These are phyloP conservation scores for Oscheius onirici DNA, from an alignment of 2,888 invertebrate genomes.

Conservation along the genomic window DNA sequence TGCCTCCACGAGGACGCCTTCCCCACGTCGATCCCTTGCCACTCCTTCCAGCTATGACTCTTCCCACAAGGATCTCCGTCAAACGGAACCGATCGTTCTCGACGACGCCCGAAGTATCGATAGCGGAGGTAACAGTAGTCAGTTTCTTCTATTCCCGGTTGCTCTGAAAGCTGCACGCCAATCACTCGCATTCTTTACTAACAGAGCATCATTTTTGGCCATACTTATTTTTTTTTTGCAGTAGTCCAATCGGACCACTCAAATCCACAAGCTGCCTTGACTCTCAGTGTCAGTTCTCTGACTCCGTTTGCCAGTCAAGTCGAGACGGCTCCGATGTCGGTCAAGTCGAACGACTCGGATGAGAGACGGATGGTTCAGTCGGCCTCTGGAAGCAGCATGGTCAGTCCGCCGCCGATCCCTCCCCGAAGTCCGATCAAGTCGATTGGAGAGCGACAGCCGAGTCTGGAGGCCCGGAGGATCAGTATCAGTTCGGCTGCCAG, in stretches of 20 bases:
- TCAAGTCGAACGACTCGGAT: constrained; percentile 36
- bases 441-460: not conserved
- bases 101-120: constrained; percentile 55
- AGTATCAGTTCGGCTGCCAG: constrained; percentile 37
- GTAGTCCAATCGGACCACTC: constrained; percentile 71
- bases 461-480: constrained; percentile 15
- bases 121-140: constrained; percentile 59
- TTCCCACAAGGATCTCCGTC: constrained; percentile 32
- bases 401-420: constrained; percentile 48
- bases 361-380: constrained; percentile 25
- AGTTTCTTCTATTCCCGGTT: constrained; percentile 18
- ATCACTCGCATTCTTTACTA: not conserved
- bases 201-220: too few relatives aligned
- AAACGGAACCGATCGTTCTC: constrained; percentile 15
- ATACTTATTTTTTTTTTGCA: constrained; percentile 50
- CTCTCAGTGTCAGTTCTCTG: constrained; percentile 49
- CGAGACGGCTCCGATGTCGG: constrained; percentile 30
- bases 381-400: constrained; percentile 37
- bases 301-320: constrained; percentile 38
- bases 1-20: constrained; percentile 56
- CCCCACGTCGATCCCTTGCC: constrained; percentile 56
- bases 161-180: not conserved
- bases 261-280: constrained; percentile 48
- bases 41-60: constrained; percentile 62
- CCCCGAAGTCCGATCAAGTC: constrained; percentile 30